A percentile compares a stretch with the other conserved stretches of the same genome.
Conservation (phyloP, 1,140 invertebrate species). For the Odontomachus brunneus region DNA sequence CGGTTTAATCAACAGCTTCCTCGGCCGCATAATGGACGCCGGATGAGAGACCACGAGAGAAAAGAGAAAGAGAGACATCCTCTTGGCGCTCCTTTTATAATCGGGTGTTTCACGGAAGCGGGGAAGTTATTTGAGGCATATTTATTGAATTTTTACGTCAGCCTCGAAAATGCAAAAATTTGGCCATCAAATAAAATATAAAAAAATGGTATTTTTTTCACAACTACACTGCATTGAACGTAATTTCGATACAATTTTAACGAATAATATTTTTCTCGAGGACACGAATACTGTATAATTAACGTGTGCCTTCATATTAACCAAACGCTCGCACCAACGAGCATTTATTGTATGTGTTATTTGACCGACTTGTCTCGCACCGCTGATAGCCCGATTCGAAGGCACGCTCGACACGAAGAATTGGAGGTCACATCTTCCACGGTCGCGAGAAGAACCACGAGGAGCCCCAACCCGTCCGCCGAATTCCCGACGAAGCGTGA, state of each 20-base stretch:
- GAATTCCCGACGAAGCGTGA: slow-evolving; percentile 59
- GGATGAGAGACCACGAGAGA: slow-evolving; percentile 10
- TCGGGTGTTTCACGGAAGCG: slow-evolving; percentile 14
- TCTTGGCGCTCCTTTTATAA: not conserved
- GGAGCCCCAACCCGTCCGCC: slow-evolving; percentile 13
- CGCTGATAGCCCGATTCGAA: slow-evolving; percentile 58
- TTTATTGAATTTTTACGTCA: not conserved
- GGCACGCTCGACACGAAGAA: not conserved
- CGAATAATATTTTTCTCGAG: too few relatives aligned
- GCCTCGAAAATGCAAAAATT: too few relatives aligned
- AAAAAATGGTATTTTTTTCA: too few relatives aligned
- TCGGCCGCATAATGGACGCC: slow-evolving; percentile 4
- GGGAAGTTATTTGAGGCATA: not conserved
- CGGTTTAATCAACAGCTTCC: slow-evolving; percentile 49
- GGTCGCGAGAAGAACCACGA: slow-evolving; percentile 15
- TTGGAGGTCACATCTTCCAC: slow-evolving; percentile 5
- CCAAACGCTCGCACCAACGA: not conserved
- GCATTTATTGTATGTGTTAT: slow-evolving; percentile 39
- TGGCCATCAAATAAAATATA: too few relatives aligned
- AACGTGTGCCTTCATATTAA: not conserved
- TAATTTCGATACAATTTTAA: too few relatives aligned
- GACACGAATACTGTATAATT: not conserved
- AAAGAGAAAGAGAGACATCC: slow-evolving; percentile 25
- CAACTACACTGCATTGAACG: too few relatives aligned
- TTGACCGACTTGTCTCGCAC: slow-evolving; percentile 75